Evolutionary conservation across 2,797 vertebrate genomes (phyloP).

Genomic region (Tamandua tetradactyla): DNA sequence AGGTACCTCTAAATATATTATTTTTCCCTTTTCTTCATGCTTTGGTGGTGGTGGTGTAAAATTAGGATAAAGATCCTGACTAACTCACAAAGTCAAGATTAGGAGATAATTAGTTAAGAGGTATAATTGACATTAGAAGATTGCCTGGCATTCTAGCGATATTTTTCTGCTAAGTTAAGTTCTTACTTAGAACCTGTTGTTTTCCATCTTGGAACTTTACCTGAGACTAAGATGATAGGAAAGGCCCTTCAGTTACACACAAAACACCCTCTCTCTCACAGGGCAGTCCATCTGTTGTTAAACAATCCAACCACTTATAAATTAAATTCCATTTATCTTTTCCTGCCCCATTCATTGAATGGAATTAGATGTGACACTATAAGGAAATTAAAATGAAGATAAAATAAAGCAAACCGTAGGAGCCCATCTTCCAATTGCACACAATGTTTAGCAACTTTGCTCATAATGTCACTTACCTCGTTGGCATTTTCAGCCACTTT

Average conservation of each 20-base stretch:
- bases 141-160: rapidly evolving
- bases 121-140: rapidly evolving
- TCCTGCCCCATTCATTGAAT: rapidly evolving
- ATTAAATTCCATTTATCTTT: too few relatives aligned
- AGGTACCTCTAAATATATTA: too few relatives aligned
- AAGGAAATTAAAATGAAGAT: background rate
- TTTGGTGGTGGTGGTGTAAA: too few relatives aligned
- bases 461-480: background rate
- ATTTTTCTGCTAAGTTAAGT: background rate
- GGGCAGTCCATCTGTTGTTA: too few relatives aligned
- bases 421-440: background rate
- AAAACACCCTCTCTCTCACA: background rate
- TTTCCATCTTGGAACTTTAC: too few relatives aligned
- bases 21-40: too few relatives aligned
- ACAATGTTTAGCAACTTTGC: rapidly evolving
- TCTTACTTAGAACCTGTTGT: too few relatives aligned
- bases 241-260: background rate
- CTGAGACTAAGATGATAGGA: background rate
- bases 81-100: background rate
- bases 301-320: background rate
- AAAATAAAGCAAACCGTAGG: too few relatives aligned
- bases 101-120: too few relatives aligned
- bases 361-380: background rate
- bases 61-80: too few relatives aligned
- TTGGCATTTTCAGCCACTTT: rapidly evolving